Conservation (phyloP, 2,113 vertebrate genomes). For the Coptodon rendalli region DNA sequence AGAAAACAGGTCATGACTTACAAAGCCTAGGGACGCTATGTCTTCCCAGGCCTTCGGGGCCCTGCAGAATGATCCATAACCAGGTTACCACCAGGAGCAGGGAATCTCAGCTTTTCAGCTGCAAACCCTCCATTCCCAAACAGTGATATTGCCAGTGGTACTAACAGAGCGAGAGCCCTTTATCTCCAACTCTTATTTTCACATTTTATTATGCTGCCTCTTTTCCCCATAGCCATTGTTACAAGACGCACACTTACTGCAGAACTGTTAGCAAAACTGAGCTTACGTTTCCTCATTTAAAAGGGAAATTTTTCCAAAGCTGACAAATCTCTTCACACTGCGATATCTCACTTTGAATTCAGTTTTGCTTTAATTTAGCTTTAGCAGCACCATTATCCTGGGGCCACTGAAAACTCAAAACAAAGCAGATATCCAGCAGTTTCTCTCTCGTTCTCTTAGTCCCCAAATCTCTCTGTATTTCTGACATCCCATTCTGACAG, state of each 20-base stretch:
- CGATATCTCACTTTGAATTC: background rate
- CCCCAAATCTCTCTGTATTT: conserved; percentile 2
- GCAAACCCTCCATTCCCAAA: background rate
- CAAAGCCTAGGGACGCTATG: background rate
- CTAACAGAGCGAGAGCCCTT: conserved; percentile 4
- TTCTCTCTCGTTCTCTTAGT: background rate
- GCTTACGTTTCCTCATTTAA: conserved; percentile 21
- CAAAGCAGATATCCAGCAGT: conserved; percentile 10
- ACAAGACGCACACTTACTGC: background rate
- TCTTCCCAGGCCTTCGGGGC: background rate
- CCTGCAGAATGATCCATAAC: conserved; percentile 21
- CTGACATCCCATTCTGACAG: conserved; percentile 3
- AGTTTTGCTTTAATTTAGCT: conserved; percentile 10
- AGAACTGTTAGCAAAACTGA: conserved; percentile 27
- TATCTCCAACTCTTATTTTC: conserved; percentile 32
- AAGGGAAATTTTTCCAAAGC: conserved; percentile 10
- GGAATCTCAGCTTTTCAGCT: background rate
- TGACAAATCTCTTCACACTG: conserved; percentile 24
- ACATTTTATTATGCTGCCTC: conserved; percentile 33
- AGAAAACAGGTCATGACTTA: background rate
- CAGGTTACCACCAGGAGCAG: conserved; percentile 17
- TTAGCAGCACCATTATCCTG: background rate
- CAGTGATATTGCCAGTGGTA: background rate
- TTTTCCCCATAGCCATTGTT: conserved; percentile 16
- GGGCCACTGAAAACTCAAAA: conserved; percentile 17